A percentile compares a stretch with the other conserved stretches of the same genome.
These are phyloP conservation scores for Callimorpha dominula DNA, from an alignment of 2,888 invertebrate species.

Conservation along the genomic window DNA sequence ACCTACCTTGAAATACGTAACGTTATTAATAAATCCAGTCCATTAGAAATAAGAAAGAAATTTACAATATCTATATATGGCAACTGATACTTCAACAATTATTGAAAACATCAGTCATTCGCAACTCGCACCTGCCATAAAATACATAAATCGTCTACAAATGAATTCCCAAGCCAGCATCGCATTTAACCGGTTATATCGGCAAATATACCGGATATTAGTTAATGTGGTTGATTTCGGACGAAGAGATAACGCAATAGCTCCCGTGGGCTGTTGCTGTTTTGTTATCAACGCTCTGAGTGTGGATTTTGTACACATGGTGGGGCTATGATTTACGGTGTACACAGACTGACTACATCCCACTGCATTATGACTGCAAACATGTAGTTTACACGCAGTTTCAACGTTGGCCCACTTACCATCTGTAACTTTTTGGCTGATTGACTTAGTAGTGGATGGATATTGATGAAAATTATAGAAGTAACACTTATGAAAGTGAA, in stretches of 20 bases:
- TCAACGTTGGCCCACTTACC: neutral
- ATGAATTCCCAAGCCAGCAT: slow-evolving; percentile 7
- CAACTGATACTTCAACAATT: neutral
- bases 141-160: neutral
- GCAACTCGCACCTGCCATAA: neutral
- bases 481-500: no score
- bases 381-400: slow-evolving; percentile 17
- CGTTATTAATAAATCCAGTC: neutral
- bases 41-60: neutral
- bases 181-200: slow-evolving; percentile 4
- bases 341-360: slow-evolving; percentile 11
- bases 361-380: slow-evolving; percentile 6
- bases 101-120: slow-evolving; percentile 2
- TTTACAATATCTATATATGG: neutral
- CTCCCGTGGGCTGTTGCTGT: slow-evolving; percentile 36
- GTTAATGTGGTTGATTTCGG: slow-evolving; percentile 32
- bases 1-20: neutral
- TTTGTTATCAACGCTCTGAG: slow-evolving; percentile 28
- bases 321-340: slow-evolving; percentile 8
- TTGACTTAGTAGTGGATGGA: neutral
- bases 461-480: neutral
- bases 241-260: slow-evolving; percentile 45
- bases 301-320: slow-evolving; percentile 12
- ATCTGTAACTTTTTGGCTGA: neutral
- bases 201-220: slow-evolving; percentile 13